These are phyloP conservation scores for Gymnodraco acuticeps DNA, from an alignment of 2,797 vertebrate genomes.

Conservation along the genomic window DNA sequence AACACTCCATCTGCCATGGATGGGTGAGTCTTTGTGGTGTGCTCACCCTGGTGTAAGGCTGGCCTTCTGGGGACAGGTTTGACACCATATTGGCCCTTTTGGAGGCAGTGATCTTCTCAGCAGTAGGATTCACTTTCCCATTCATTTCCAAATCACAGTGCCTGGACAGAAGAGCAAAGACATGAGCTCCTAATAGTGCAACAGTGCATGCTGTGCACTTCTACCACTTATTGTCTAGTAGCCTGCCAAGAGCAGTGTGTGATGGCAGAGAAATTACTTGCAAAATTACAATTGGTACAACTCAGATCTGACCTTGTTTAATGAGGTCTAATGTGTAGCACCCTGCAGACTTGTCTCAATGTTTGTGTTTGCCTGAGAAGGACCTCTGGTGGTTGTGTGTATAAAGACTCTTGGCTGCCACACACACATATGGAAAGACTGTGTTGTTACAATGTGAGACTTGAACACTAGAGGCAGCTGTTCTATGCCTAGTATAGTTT, in stretches of 20 bases:
- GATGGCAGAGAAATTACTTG: not conserved
- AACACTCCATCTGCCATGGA: not conserved
- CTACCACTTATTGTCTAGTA: not conserved
- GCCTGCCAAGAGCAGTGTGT: slow-evolving; percentile 1
- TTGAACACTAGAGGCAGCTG: not conserved
- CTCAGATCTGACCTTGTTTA: not conserved
- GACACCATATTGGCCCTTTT: slow-evolving; percentile 90
- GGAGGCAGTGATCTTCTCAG: slow-evolving; percentile 79
- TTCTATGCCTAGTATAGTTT: too few species aligned
- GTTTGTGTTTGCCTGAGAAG: not conserved
- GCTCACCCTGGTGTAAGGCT: slow-evolving; percentile 86
- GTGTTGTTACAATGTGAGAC: not conserved
- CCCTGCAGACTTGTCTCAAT: not conserved
- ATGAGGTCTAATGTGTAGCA: not conserved
- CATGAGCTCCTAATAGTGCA: not conserved
- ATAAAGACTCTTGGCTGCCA: not conserved
- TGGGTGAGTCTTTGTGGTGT: not conserved
- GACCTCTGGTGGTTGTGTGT: slow-evolving; percentile 12
- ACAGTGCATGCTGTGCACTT: not conserved
- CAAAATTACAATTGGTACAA: not conserved
- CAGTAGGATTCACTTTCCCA: slow-evolving; percentile 84
- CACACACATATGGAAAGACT: not conserved
- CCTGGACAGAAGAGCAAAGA: slow-evolving; percentile 52
- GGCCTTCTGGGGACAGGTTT: slow-evolving; percentile 83
- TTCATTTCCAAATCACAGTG: slow-evolving; percentile 90